Conservation (phyloP, 1,140 invertebrate species). For the Daktulosphaira vitifoliae region DNA sequence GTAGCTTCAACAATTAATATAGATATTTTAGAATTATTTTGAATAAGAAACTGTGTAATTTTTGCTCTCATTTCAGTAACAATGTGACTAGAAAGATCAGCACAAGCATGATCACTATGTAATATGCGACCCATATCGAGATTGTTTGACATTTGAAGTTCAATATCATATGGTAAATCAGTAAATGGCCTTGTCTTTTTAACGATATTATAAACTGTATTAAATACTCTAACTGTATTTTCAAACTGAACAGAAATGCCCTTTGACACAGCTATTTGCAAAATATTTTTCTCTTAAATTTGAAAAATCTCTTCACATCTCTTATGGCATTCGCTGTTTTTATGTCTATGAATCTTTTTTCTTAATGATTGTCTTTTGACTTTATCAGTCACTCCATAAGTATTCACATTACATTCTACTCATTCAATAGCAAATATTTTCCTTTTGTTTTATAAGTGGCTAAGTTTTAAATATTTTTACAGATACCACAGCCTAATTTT, state of each 20-base stretch:
- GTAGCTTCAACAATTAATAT: conserved; percentile 1
- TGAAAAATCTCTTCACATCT: not conserved
- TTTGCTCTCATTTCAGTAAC: conserved; percentile 2
- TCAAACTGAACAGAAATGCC: not conserved
- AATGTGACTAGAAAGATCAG: conserved; percentile 2
- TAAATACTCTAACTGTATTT: not conserved
- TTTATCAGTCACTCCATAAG: no score
- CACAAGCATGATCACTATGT: conserved; percentile 8
- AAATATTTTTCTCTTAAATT: conserved; percentile 9
- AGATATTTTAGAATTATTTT: not conserved
- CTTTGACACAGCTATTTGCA: not conserved
- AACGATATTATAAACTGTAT: conserved; percentile 1
- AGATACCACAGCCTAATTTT: no score
- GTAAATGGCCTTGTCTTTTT: not conserved
- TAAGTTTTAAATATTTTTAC: no score
- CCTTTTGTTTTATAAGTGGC: no score
- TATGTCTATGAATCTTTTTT: no score
- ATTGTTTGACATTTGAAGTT: no score
- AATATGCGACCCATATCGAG: no score
- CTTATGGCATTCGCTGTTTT: no score
- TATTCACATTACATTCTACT: no score
- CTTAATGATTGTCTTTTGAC: no score
- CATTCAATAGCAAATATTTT: no score
- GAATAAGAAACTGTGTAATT: not conserved
- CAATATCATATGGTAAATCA: no score